phyloP scores from a whole-genome alignment of 2,113 vertebrate genomes.

The Mystacornis crossleyi region DNA sequence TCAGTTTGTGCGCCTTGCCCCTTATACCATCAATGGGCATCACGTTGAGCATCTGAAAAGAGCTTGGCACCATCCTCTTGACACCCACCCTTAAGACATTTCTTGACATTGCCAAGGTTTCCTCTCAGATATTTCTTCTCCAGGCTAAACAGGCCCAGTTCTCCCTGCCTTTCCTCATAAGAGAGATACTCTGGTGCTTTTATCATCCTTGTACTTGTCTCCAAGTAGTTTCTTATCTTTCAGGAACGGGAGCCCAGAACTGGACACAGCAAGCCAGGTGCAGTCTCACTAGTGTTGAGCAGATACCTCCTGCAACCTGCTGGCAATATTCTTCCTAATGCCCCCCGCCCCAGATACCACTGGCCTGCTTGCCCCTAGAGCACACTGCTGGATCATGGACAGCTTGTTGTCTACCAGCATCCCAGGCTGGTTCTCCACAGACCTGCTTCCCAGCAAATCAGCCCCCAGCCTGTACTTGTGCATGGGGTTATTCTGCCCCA shows the following conservation, averaged over 20 bases:
- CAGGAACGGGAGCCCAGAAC: neutral
- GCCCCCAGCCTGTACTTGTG: neutral
- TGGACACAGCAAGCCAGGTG: neutral
- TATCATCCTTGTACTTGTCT: neutral
- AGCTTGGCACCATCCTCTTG: neutral
- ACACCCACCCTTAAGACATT: neutral
- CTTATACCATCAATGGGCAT: fast-evolving
- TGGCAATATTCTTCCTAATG: neutral
- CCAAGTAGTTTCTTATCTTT: neutral
- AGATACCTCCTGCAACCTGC: neutral
- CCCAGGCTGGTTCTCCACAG: neutral
- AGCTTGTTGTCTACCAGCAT: neutral
- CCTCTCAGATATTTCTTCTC: neutral
- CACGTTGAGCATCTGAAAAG: neutral
- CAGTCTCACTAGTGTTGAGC: neutral
- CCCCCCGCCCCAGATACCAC: fast-evolving
- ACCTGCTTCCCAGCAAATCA: neutral
- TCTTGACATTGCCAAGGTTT: too few relatives aligned
- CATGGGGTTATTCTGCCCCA: neutral
- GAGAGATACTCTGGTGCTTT: neutral
- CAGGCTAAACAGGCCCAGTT: neutral
- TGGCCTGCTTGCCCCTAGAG: neutral
- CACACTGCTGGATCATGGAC: neutral
- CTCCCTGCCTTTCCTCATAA: neutral
- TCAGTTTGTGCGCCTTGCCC: neutral